Conservation (phyloP, 2,113 vertebrate species). For the Cyprinodon variegatus region DNA sequence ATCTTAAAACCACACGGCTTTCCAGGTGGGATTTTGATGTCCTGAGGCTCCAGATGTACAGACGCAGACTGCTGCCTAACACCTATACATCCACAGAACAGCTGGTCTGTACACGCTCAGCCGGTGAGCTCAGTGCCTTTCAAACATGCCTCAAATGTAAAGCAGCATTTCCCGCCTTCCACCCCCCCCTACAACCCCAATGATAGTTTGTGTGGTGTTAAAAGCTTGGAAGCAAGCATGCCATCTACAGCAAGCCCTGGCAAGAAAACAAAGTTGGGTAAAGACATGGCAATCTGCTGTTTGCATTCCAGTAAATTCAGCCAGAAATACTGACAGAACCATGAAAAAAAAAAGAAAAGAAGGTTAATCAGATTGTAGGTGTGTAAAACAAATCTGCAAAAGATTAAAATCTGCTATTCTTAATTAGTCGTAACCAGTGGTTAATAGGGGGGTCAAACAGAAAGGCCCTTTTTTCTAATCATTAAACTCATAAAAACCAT, state of each 20-base stretch:
- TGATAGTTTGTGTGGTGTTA: background rate
- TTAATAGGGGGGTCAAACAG: no score
- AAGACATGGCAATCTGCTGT: slow-evolving; percentile 15
- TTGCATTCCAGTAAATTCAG: slow-evolving; percentile 25
- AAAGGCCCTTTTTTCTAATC: no score
- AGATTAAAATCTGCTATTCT: no score
- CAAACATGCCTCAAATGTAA: slow-evolving; percentile 32
- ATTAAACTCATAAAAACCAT: no score
- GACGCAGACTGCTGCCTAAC: background rate
- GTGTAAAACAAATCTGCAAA: no score
- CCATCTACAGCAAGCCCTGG: slow-evolving; percentile 16
- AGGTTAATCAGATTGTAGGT: no score
- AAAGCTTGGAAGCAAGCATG: background rate
- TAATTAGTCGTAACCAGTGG: no score
- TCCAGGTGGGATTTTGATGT: slow-evolving; percentile 38
- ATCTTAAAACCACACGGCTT: background rate
- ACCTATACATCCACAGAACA: slow-evolving; percentile 6
- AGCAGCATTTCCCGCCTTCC: slow-evolving; percentile 18
- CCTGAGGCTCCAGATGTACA: slow-evolving; percentile 23
- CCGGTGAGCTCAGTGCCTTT: slow-evolving; percentile 7
- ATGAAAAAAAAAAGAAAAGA: background rate
- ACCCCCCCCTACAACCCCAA: slow-evolving; percentile 14
- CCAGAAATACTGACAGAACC: slow-evolving; percentile 33
- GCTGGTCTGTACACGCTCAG: slow-evolving; percentile 37
- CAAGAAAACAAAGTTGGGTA: slow-evolving; percentile 15